A percentile compares a stretch with the other conserved stretches of the same genome.
Evolutionary conservation across 2,797 vertebrate species (phyloP).

Genomic region (Sciaenops ocellatus): DNA sequence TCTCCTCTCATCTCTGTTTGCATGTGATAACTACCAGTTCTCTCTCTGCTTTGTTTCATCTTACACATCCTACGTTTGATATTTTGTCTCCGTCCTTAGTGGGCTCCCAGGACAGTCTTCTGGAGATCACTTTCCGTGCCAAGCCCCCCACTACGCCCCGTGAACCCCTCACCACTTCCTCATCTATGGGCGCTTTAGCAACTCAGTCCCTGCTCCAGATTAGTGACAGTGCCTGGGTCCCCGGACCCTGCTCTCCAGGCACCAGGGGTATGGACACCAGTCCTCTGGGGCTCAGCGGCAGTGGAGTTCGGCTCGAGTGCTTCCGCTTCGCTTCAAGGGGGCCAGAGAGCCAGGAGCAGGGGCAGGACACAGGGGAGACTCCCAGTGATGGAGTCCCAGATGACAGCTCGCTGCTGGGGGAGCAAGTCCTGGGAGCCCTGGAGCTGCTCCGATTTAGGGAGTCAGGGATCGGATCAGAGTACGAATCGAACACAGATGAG

Average conservation of each 20-base stretch:
- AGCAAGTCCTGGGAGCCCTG: conserved; percentile 91
- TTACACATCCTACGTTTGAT: background rate
- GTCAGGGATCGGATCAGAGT: conserved; percentile 95
- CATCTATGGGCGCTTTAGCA: conserved; percentile 82
- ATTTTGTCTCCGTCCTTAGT: conserved; percentile 78
- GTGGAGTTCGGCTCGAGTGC: conserved; percentile 90
- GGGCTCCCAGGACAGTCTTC: conserved; percentile 97
- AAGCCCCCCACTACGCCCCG: conserved; percentile 84
- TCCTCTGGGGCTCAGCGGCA: conserved; percentile 87
- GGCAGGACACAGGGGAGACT: conserved; percentile 75
- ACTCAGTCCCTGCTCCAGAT: conserved; percentile 82
- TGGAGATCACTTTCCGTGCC: conserved; percentile 96
- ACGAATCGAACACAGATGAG: conserved; percentile 96
- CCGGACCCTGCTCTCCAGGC: conserved; percentile 72
- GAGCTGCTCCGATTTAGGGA: conserved; percentile 95
- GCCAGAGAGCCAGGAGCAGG: conserved; percentile 69
- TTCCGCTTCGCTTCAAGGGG: conserved; percentile 89
- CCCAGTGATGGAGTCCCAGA: conserved; percentile 71
- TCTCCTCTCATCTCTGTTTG: conserved; percentile 35
- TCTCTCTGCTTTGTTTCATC: conserved; percentile 27
- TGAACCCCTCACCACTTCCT: conserved; percentile 86
- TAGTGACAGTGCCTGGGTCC: conserved; percentile 78
- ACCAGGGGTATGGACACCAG: conserved; percentile 65
- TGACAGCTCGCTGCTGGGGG: conserved; percentile 73
- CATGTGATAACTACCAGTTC: conserved; percentile 2